Percentiles rank a stretch among this genome's conserved stretches.
Evolutionary conservation across 2,797 vertebrate genomes (phyloP).

Genomic region (Centropyge bicolor): DNA sequence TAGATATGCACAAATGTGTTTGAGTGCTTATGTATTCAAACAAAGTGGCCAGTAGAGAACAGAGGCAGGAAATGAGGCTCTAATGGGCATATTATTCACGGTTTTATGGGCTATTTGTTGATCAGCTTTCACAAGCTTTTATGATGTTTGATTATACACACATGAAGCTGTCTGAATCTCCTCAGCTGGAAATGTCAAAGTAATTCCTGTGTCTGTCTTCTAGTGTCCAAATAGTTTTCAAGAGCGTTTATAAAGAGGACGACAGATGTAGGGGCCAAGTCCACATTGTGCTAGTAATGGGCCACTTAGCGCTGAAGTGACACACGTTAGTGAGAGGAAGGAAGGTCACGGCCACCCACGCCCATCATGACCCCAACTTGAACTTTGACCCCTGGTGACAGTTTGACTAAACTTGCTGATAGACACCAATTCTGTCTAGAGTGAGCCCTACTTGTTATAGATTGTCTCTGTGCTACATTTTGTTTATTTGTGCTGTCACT

Average conservation of each 20-base stretch:
- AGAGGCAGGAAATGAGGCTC: constrained; percentile 76
- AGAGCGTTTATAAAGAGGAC: constrained; percentile 62
- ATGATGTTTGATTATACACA: constrained; percentile 63
- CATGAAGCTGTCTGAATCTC: constrained; percentile 45
- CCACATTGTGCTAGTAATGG: constrained; percentile 72
- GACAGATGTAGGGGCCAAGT: constrained; percentile 69
- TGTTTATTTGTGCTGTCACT: constrained; percentile 70
- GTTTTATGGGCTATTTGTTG: constrained; percentile 77
- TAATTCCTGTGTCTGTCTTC: constrained; percentile 52
- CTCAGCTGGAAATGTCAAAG: constrained; percentile 51
- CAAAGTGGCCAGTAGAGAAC: constrained; percentile 69
- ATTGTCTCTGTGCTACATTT: constrained; percentile 17
- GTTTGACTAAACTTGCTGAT: constrained; percentile 67
- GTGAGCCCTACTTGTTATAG: constrained; percentile 44
- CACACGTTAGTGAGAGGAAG: constrained; percentile 71
- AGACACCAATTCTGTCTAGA: constrained; percentile 41
- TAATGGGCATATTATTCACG: constrained; percentile 77
- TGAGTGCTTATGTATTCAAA: constrained; percentile 72
- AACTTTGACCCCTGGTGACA: constrained; percentile 70
- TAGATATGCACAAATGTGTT: constrained; percentile 77
- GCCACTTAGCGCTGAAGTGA: constrained; percentile 79
- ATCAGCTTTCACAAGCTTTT: constrained; percentile 63
- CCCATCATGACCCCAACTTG: constrained; percentile 65
- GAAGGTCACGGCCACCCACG: constrained; percentile 78
- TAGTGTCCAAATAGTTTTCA: constrained; percentile 54